These are phyloP conservation scores for Colletes gigas DNA, from an alignment of 1,140 invertebrate genomes.

Conservation along the genomic window DNA sequence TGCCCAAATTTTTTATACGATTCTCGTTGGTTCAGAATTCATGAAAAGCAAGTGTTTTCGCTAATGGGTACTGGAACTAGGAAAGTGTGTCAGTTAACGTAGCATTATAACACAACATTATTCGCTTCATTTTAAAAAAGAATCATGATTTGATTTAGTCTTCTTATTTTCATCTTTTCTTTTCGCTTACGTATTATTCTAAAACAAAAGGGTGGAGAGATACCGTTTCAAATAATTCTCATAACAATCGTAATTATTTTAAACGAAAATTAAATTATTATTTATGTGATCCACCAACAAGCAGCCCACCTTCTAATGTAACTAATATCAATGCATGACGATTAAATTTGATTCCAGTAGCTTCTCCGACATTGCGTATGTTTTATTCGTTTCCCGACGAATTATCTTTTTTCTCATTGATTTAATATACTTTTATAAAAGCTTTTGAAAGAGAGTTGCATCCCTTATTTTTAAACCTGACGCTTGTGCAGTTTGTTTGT, in stretches of 20 bases:
- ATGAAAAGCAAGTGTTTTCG: not conserved
- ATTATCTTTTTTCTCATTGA: slow-evolving; percentile 9
- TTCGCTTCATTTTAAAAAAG: slow-evolving; percentile 26
- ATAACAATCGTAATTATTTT: not conserved
- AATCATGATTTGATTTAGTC: slow-evolving; percentile 31
- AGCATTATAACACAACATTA: slow-evolving; percentile 15
- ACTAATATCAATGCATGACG: slow-evolving; percentile 65
- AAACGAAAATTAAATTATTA: slow-evolving; percentile 13
- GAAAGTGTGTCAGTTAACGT: slow-evolving; percentile 16
- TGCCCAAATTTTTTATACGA: not conserved
- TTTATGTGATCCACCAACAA: slow-evolving; percentile 55
- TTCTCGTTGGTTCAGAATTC: not conserved
- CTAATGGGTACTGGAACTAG: slow-evolving; percentile 11
- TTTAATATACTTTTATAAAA: slow-evolving; percentile 16
- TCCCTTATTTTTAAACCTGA: slow-evolving; percentile 30
- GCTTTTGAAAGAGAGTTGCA: slow-evolving; percentile 48
- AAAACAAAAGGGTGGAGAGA: slow-evolving; percentile 70
- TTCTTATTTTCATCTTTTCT: slow-evolving; percentile 30
- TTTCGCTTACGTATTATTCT: slow-evolving; percentile 43
- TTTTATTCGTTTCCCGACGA: slow-evolving; percentile 1
- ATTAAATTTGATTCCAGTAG: slow-evolving; percentile 33
- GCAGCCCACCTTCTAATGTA: slow-evolving; percentile 59
- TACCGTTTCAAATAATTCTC: slow-evolving; percentile 37
- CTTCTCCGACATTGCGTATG: not conserved
- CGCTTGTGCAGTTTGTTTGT: slow-evolving; percentile 29